Evolutionary conservation across 2,113 vertebrate genomes (phyloP), one percentile per base, ranked within the genome.

Genomic region (Catharus fuscescens): DNA sequence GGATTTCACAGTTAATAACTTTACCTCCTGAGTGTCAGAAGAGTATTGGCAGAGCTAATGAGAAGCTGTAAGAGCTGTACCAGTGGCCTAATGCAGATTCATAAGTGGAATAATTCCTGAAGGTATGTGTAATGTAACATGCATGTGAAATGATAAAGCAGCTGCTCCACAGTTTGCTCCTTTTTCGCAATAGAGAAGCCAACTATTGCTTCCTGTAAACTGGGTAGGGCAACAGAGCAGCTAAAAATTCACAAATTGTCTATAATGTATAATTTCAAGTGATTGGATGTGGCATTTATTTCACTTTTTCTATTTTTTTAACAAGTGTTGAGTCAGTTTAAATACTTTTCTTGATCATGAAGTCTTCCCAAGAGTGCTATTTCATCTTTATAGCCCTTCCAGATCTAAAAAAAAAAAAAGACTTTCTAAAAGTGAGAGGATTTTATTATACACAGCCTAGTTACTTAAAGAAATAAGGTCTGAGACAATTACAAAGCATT

Each of bases 21-120:
- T 95, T 73, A 70, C 91, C 67, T 94, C 48, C 72, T 71, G 88
- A 91, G 64, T 44, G 47, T 90, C 64, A 56, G 82, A 70, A 47
- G 62, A 92, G 10, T 74, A 71, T 83, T 93, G 76, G 82, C 91
- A 92, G 80, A 90, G 38, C 64, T 90, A 81, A 93, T 8, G 5
- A 91, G 69, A 64, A 82, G 48, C 74, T 86, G 16, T 92, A 80
- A 86, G 64, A 93, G 76, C 52, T 73, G 34, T 73, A 80, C 38
- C 2, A 47, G 64, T 56, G 57, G 90, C 64, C 72, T 88, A 65
- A 78, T 23, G n/a, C 2, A 8, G 67, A 66, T 59, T 83, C 64
- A 6, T 45, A 94, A 88, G 54, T 56, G 86, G 72, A 96, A 93
- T 88, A 93, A 95, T 86, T 95, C 94, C 85, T 95, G 82, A 94